Evolutionary conservation across 2,888 invertebrate species (phyloP), one percentile per base, ranked within the genome.

Genomic region (Cerastis leucographa): DNA sequence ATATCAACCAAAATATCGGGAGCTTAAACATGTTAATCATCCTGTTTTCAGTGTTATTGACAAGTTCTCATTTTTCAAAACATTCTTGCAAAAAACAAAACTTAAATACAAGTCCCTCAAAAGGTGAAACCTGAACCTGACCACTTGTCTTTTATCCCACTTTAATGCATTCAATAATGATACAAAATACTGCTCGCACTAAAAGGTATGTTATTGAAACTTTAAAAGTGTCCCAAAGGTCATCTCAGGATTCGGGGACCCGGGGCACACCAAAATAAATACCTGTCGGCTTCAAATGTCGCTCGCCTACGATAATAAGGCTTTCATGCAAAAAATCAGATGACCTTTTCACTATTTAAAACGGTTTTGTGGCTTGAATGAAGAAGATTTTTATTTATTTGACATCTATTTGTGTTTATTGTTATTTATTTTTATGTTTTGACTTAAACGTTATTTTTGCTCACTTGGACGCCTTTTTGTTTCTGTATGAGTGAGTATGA

Each of bases 201-300:
- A 42, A 51, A 59, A 65, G 64, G 56, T 14, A 25, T 22, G 56
- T 74, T 65, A 74, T 59, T 81, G 42, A 65, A 81, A 74, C 25
- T 73, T 59, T 22, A 35, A 49, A 70, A 70, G 29, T 67, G 29
- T 59, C 64, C 72, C 61, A 69, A 83, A 87, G 85, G 80, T 62
- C 69, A 67, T 56, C 61, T 66, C 71, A 19, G 40, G n/a, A 62
- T 69, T 65, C 51, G 11, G 17, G 54, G 44, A 29, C 40, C 25
- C 42, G 25, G 65, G 66, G 40, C 62, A 61, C 44, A 76, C 66
- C 68, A 42, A 61, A 80, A 80, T 74, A 81, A 59, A 79, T 73
- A 81, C 79, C 78, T 81, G 81, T 78, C 78, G 56, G 44, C 49
- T 51, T 76, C 62, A 81, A 75, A 76, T 67, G 70, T 71, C 64